These are phyloP conservation scores for Muscicapa striata DNA, from an alignment of 2,797 vertebrate species.

Conservation along the genomic window DNA sequence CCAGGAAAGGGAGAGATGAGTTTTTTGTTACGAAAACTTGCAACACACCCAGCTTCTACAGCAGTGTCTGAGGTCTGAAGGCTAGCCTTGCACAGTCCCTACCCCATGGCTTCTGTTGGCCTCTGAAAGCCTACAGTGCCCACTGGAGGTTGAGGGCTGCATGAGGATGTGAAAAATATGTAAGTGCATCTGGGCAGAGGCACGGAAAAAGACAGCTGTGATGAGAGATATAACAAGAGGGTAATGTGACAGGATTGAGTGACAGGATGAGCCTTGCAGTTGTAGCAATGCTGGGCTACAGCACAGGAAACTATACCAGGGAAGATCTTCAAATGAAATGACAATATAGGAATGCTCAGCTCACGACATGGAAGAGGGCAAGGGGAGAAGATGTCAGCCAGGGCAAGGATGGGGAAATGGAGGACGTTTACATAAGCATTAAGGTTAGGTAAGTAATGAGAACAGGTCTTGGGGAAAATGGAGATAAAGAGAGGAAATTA, in stretches of 20 bases:
- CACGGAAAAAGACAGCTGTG: neutral
- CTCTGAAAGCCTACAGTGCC: neutral
- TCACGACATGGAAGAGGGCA: neutral
- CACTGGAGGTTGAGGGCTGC: neutral
- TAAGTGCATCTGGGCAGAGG: neutral
- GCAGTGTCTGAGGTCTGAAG: neutral
- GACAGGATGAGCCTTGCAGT: neutral
- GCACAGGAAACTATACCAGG: fast-evolving
- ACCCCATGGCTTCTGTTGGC: neutral
- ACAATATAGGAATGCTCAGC: fast-evolving
- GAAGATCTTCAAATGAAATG: neutral
- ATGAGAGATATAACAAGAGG: neutral
- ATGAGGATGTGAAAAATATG: fast-evolving
- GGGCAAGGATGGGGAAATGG: neutral
- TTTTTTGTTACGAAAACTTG: neutral
- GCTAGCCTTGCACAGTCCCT: neutral
- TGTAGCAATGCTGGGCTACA: neutral
- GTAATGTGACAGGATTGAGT: fast-evolving
- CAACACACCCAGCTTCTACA: neutral
- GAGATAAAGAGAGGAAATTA: neutral
- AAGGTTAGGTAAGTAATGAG: neutral
- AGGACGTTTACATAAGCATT: fast-evolving
- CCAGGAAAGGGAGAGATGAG: neutral
- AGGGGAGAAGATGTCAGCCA: neutral
- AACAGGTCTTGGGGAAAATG: neutral